Base-by-base conservation (phyloP, 2,113 vertebrate species). In the Dicaeum eximium region DNA sequence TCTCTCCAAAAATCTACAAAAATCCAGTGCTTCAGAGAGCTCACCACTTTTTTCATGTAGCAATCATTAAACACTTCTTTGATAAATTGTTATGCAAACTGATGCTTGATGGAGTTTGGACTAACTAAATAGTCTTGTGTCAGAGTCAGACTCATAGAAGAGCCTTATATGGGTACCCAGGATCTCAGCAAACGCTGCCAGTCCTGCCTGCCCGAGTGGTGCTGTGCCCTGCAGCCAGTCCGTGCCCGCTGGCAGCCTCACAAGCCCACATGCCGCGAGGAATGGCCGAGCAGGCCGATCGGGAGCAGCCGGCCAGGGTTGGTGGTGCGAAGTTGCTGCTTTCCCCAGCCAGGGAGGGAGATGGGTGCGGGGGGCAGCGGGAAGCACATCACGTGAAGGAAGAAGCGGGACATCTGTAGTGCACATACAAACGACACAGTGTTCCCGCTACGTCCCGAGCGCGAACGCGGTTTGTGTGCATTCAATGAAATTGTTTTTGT, bases 151-250 rank as follows among this genome's bases (percentile, higher is more conserved):
- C 86, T 96, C 65, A 48, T 10, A 66, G 77, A 44, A 56, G 56
- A 71, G 64, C 80, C 90, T 94, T 94, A 88, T 82, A 93, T 47
- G 85, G 85, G 82, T 81, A 93, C 65, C 28, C 30, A 86, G 81
- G 50, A 77, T 11, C 66, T n/a, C 77, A 16, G 40, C 61, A 79
- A 89, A 64, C 0, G 24, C 66, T 73, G 30, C 13, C 21, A 64
- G 62, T 22, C n/a, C 65, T 45, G 74, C 66, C 38, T 22, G 91
- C 44, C 38, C 57, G 5, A 40, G 19, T 5, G 33, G 8, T 42
- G 92, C 61, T 28, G 40, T 1, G 3, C 16, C 77, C 60, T 69
- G 77, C 13, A 75, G 81, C 53, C 17, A n/a, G 38, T 71, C 44
- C 6, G 5, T 17, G 84, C 27, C 69, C 4, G 2, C 66, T 65